These are phyloP conservation scores for Bombyx mandarina DNA, from an alignment of 1,140 invertebrate genomes.

Conservation along the genomic window DNA sequence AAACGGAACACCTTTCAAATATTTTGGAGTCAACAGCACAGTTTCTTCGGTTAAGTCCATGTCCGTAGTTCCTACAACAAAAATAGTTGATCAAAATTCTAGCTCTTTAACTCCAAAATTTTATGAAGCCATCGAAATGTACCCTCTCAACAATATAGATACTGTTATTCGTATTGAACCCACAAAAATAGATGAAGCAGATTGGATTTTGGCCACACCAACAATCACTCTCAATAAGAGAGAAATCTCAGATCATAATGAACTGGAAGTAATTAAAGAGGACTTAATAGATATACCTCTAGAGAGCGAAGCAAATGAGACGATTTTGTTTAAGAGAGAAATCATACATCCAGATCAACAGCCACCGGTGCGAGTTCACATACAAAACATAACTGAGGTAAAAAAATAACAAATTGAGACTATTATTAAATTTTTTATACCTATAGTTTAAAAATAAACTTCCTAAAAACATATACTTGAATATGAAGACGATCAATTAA, in stretches of 20 bases:
- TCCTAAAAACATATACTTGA: too few species aligned
- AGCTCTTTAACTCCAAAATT: constrained; percentile 1
- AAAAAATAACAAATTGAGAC: background rate
- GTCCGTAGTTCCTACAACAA: too few species aligned
- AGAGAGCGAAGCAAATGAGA: constrained; percentile 51
- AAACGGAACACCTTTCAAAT: constrained; percentile 24
- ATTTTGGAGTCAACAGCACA: constrained; percentile 34
- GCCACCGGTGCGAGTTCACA: constrained; percentile 63
- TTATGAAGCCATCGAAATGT: constrained; percentile 19
- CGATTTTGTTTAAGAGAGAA: constrained; percentile 56
- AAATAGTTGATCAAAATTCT: too few species aligned
- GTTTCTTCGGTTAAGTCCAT: background rate
- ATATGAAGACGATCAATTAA: too few species aligned
- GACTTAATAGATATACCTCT: constrained; percentile 52
- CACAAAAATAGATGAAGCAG: constrained; percentile 36
- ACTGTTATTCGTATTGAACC: constrained; percentile 27
- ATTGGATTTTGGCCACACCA: constrained; percentile 53
- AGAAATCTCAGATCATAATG: constrained; percentile 28
- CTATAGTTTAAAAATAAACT: too few species aligned
- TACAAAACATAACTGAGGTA: constrained; percentile 70
- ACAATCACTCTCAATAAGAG: constrained; percentile 43
- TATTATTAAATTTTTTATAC: too few species aligned
- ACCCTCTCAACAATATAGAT: constrained; percentile 23
- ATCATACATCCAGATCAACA: constrained; percentile 62
- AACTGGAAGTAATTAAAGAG: constrained; percentile 29